Conservation (phyloP, 2,888 invertebrate species). For the Dryadula phaetusa region DNA sequence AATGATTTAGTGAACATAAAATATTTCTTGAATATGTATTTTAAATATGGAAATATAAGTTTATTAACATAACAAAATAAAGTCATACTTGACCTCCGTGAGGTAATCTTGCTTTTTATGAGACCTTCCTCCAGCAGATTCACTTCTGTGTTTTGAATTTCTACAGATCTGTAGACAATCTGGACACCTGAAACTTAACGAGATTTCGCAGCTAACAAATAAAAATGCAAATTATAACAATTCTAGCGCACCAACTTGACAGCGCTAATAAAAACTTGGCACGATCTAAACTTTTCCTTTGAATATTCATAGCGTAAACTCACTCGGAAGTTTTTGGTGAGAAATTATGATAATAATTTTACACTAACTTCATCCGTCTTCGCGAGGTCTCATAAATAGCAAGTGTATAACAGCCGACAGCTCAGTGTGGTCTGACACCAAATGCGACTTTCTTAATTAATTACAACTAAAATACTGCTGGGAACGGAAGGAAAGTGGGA, state of each 20-base stretch:
- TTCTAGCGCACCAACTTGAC: slow-evolving; percentile 65
- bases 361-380: slow-evolving; percentile 69
- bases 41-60: too few species aligned
- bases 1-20: too few species aligned
- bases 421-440: slow-evolving; percentile 33
- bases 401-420: slow-evolving; percentile 34
- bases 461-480: slow-evolving; percentile 24
- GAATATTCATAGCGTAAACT: slow-evolving; percentile 79
- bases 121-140: too few species aligned
- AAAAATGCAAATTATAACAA: slow-evolving; percentile 71
- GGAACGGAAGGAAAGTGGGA: slow-evolving; percentile 16
- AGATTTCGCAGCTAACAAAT: slow-evolving; percentile 32
- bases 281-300: slow-evolving; percentile 74
- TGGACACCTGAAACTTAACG: not conserved
- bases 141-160: slow-evolving; percentile 2
- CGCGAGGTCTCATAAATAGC: slow-evolving; percentile 54
- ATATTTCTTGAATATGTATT: too few species aligned
- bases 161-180: not conserved
- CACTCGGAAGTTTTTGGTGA: slow-evolving; percentile 80
- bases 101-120: too few species aligned
- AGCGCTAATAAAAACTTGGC: slow-evolving; percentile 77
- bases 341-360: slow-evolving; percentile 82
- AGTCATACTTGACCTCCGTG: too few species aligned
- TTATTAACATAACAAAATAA: too few species aligned
- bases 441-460: slow-evolving; percentile 35